Conservation (phyloP, 2,113 vertebrate species). For the Pyrgilauda ruficollis region DNA sequence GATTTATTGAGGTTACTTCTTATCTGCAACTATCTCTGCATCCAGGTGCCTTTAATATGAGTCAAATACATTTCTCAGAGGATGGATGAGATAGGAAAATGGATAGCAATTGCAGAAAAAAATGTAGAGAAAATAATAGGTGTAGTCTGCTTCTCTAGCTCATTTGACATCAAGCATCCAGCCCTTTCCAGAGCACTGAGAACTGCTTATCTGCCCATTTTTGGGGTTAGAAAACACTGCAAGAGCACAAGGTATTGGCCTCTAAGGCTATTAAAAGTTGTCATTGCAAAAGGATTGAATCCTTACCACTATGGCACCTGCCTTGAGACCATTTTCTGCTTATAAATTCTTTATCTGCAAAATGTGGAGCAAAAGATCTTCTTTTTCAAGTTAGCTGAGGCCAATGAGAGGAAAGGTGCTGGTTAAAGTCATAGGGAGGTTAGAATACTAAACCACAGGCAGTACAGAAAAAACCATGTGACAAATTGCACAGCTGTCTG, state of each 20-base stretch:
- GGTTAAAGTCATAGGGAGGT: not conserved
- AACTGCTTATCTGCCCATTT: not conserved
- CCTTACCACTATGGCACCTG: not conserved
- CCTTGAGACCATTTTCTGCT: not conserved
- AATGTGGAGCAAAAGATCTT: not conserved
- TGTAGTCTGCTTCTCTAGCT: not conserved
- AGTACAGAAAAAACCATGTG: not conserved
- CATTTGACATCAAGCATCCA: not conserved
- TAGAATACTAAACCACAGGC: not conserved
- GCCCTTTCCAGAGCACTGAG: not conserved
- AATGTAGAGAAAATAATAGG: not conserved
- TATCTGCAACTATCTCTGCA: not conserved
- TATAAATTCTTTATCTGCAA: not conserved
- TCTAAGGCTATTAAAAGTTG: not conserved
- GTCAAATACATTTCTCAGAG: not conserved
- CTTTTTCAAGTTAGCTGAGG: not conserved
- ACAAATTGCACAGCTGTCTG: conserved; percentile 46
- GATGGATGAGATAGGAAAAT: not conserved
- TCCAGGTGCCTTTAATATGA: not conserved
- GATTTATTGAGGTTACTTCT: not conserved
- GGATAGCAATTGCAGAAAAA: not conserved
- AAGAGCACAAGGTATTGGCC: not conserved
- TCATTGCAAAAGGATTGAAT: not conserved
- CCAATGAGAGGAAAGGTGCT: not conserved
- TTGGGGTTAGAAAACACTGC: not conserved